Base-by-base conservation (phyloP, 2,797 vertebrate genomes). In the Rallus crepitans region DNA sequence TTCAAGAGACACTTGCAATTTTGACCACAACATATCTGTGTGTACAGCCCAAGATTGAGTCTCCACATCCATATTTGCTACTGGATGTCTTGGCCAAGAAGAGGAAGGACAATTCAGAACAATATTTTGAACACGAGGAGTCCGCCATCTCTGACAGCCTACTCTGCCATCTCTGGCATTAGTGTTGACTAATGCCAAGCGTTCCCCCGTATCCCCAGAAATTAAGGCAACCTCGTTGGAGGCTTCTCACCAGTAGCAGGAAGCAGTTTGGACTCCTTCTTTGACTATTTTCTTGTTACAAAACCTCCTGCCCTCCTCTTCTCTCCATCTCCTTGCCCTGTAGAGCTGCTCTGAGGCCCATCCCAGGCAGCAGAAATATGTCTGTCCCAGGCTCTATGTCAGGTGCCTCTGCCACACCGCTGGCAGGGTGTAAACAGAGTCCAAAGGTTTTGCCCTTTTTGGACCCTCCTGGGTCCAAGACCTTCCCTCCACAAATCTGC, bases 161-260 rank as follows among this genome's bases (percentile, higher is more conserved):
- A 84, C 35, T 35, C 35, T 35, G 35, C 35, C 35, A 35, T 35
- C 35, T 35, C 35, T 35, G 35, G 35, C 35, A 35, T 35, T 35
- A 53, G 42, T 7, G 2, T 56, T 93, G 83, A 63, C 92, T 93
- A 68, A 70, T 47, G 71, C 52, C 75, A 85, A 85, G 25, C 0
- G 0, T 71, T 82, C 56, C 71, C 68, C n/a, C 40, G 59, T 12
- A 9, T 82, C 47, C 80, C 73, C 60, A 88, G 50, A 89, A 92
- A 78, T 50, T 15, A 50, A 45, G 83, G 45, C 57, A 66, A 31
- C 37, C 63, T 85, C 17, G 2, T 63, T 33, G 61, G 50, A 91
- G 79, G 48, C 53, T 96, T 93, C 66, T 68, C 91, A 89, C 48
- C 37, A 91, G 56, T 89, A 84, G 82, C 84, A 83, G 55, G 60